Base-by-base conservation (phyloP, 2,888 invertebrate species). In the Psococerastis gibbosa region DNA sequence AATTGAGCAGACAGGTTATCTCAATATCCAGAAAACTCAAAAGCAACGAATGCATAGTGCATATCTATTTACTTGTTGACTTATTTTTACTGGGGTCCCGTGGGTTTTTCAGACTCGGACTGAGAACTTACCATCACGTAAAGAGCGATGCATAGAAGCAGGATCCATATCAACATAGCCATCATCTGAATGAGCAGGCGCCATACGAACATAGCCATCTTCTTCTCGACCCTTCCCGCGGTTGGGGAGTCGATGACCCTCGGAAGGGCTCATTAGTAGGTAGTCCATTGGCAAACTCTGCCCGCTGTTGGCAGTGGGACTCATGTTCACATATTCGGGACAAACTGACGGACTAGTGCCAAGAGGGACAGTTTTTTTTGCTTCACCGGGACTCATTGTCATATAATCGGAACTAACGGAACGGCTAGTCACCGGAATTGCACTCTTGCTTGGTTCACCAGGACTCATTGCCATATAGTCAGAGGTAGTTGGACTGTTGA, bases 131-230 rank as follows among this genome's bases (percentile, higher is more conserved):
- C 44, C 45, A 13, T 44, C 42, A 45, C 23, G 44, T 47, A 49
- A 9, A 27, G 20, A 38, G 15, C 38, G 6, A 20, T 38, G 38
- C 5, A 13, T 6, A 3, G 38, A 20, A 15, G 20, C 52, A 32
- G 66, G 67, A 47, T 67, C 66, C 73, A 75, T 75, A 50, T 73
- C 74, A 27, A 75, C 71, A 55, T 76, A 76, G 16, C 68, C 68
- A 43, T 63, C 63, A 45, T 63, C 65, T n/a, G 44, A 63, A 57
- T 27, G 58, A 9, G 43, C 35, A 51, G 56, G 74, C n/a, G 69
- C 70, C 78, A 78, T 79, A 44, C 73, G 71, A 47, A 79, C 69
- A 60, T 78, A 78, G 27, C 71, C 72, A 46, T 67, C 69, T 49
- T 70, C 69, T 2, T 65, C 63, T 13, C 74, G 56, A 8, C 75